Base-by-base conservation (phyloP, 2,797 vertebrate species). In the Myripristis murdjan region DNA sequence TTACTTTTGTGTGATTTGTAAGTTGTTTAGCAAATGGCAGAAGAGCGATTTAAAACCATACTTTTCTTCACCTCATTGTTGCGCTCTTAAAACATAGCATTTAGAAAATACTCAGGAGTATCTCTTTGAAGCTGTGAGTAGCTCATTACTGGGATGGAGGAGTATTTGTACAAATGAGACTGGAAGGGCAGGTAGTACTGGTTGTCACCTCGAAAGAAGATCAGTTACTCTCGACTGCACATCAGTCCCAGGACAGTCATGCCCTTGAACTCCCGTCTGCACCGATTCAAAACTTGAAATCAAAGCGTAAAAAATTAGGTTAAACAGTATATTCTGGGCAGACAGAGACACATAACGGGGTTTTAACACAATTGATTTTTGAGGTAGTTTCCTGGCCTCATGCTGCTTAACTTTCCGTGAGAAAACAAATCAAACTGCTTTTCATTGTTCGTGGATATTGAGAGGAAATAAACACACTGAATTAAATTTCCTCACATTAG, bases 161-260 rank as follows among this genome's bases (percentile, higher is more conserved):
- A 58, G 23, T 33, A 20, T 33, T 33, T 41, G 14, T n/a, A 1
- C 9, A 44, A 24, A 59, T 63, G 31, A 24, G 75, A 70, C 76
- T 56, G 59, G 67, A 81, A 61, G 64, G 37, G 54, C 73, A 58
- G 63, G 81, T 74, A 44, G 1, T 68, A 48, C 72, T 41, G 65
- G 73, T 67, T 77, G 48, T 70, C 9, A 22, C 23, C 56, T 58
- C 82, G 64, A 79, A 75, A 80, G 51, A 0, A 48, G 54, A 47
- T 43, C 0, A 1, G 7, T 63, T 18, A 14, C 16, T 31, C 24
- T 31, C 7, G 57, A 26, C 59, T 24, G 3, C 2, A 54, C 28
- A 24, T 59, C 20, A 43, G 12, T n/a, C 15, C 4, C 0, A 1
- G 9, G 6, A 64, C 39, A 70, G 41, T n/a, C 31, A 28, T 5